A percentile compares a stretch with the other conserved stretches of the same genome.
phyloP scores from a whole-genome alignment of 2,888 invertebrate species.

The Papilio demoleus region DNA sequence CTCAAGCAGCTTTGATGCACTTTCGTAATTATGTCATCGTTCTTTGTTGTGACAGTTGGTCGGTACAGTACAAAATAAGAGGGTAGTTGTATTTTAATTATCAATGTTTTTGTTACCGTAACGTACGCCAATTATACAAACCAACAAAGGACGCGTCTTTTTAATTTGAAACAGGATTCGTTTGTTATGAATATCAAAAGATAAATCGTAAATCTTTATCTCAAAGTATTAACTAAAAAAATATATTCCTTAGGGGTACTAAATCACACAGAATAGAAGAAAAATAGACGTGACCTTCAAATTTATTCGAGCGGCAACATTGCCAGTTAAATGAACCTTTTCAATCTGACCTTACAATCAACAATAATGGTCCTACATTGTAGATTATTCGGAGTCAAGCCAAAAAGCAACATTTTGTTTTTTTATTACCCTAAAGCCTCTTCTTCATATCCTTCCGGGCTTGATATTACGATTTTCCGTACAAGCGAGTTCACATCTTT shows the following conservation, averaged over 20 bases:
- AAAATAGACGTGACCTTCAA: conserved; percentile 35
- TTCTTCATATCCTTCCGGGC: conserved; percentile 41
- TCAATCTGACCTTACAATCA: conserved; percentile 41
- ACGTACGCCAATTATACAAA: conserved; percentile 8
- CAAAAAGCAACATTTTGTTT: conserved; percentile 40
- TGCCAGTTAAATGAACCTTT: conserved; percentile 40
- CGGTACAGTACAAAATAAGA: conserved; percentile 8
- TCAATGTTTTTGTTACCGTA: conserved; percentile 18
- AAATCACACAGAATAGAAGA: conserved; percentile 23
- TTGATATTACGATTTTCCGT: conserved; percentile 36
- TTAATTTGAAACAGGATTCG: background rate
- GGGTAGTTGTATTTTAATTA: conserved; percentile 4
- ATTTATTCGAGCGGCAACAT: conserved; percentile 31
- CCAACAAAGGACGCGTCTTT: background rate
- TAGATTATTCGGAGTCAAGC: conserved; percentile 33
- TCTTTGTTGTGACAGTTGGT: conserved; percentile 31
- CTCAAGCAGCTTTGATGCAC: conserved; percentile 29
- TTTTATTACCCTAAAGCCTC: conserved; percentile 39
- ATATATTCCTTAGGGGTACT: conserved; percentile 1
- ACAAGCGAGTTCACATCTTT: conserved; percentile 23
- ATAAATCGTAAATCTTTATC: too few species aligned
- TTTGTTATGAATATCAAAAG: too few species aligned
- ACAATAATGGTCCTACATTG: conserved; percentile 35
- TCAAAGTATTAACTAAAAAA: background rate
- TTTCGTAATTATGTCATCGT: conserved; percentile 25